Conservation (phyloP, 2,888 invertebrate genomes). For the Byasa hedistus region DNA sequence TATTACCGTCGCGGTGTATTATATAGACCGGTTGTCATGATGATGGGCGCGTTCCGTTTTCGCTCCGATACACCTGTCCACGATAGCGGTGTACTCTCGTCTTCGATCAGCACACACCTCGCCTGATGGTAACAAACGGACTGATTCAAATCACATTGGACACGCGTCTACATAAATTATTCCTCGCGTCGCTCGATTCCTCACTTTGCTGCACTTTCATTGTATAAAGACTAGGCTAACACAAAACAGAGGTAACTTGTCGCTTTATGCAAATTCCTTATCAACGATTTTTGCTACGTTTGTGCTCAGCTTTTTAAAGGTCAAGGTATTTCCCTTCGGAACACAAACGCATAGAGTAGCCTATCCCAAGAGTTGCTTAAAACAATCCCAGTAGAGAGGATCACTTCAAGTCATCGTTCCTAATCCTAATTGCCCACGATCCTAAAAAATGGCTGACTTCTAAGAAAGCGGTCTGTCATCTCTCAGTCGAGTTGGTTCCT, state of each 20-base stretch:
- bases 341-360: too few species aligned
- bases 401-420: too few species aligned
- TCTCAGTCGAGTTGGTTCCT: too few species aligned
- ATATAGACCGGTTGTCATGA: conserved; percentile 33
- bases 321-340: too few species aligned
- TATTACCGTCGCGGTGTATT: conserved; percentile 38
- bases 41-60: conserved; percentile 28
- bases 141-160: conserved; percentile 10
- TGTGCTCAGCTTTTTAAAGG: too few species aligned
- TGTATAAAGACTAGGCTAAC: not conserved
- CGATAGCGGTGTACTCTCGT: conserved; percentile 29
- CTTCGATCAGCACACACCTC: conserved; percentile 12
- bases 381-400: too few species aligned
- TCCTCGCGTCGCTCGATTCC: not conserved
- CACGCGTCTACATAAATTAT: conserved; percentile 12
- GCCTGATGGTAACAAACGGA: conserved; percentile 1
- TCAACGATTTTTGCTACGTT: too few species aligned
- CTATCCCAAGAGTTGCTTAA: too few species aligned
- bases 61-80: conserved; percentile 16
- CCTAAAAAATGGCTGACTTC: too few species aligned
- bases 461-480: too few species aligned
- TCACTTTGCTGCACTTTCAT: not conserved
- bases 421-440: too few species aligned
- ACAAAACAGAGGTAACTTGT: not conserved
- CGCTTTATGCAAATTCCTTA: too few species aligned